These are phyloP conservation scores for Xestia rhomboidea DNA, from an alignment of 2,888 invertebrate genomes.

Conservation along the genomic window DNA sequence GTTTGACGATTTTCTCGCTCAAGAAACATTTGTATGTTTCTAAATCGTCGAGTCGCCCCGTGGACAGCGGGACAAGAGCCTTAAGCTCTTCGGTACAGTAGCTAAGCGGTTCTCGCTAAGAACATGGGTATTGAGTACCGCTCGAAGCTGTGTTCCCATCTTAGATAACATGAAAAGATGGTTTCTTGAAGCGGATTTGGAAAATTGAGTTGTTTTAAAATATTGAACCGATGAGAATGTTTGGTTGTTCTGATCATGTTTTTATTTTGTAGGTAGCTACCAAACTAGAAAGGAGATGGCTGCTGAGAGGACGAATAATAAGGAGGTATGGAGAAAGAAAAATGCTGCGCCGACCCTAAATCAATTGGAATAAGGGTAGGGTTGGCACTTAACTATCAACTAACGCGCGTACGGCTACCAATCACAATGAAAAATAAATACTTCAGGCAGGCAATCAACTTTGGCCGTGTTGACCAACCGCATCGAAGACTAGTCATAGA, in stretches of 20 bases:
- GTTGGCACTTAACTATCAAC: accelerated
- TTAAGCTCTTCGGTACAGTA: conserved; percentile 17
- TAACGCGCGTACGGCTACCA: no score
- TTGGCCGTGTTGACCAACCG: no score
- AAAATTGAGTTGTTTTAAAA: conserved; percentile 18
- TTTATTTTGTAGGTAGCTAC: not conserved
- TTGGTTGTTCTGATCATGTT: not conserved
- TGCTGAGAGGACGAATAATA: not conserved
- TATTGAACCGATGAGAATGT: not conserved
- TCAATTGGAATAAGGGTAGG: no score
- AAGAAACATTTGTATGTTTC: not conserved
- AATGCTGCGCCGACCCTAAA: not conserved
- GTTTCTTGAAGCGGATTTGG: conserved; percentile 46
- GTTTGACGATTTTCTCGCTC: no score
- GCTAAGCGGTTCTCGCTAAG: conserved; percentile 17
- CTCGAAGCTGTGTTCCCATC: conserved; percentile 36
- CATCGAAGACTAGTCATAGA: no score
- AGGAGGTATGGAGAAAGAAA: not conserved
- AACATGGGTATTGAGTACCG: conserved; percentile 27
- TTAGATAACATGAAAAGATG: conserved; percentile 29
- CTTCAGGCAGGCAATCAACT: no score
- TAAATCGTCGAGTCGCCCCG: not conserved
- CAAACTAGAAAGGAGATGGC: not conserved
- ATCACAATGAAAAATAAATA: no score
- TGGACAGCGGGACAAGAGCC: not conserved